A percentile compares a stretch with the other conserved stretches of the same genome.
Conservation (phyloP, 2,797 vertebrate species). For the Pogoniulus pusillus region DNA sequence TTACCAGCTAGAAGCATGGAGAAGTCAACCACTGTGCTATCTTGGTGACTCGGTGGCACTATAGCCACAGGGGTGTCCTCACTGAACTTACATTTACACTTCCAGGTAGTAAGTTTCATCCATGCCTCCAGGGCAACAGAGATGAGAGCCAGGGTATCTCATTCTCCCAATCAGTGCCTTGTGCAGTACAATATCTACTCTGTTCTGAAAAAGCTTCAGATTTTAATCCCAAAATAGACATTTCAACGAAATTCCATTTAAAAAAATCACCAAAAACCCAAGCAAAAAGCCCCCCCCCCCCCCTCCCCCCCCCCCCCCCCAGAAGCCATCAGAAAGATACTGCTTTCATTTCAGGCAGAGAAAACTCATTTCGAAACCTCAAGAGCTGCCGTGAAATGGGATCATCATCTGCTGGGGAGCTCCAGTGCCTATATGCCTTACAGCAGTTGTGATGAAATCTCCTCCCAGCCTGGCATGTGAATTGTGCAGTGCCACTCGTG, state of each 20-base stretch:
- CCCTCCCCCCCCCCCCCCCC: too few relatives aligned
- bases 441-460: neutral
- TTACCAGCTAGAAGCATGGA: neutral
- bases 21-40: neutral
- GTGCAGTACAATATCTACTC: neutral
- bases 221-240: neutral
- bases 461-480: neutral
- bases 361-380: neutral
- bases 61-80: neutral
- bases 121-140: neutral
- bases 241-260: neutral
- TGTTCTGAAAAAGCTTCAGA: neutral
- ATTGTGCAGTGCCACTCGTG: neutral
- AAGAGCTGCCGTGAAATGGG: neutral
- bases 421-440: neutral
- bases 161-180: neutral
- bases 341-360: conserved; percentile 8
- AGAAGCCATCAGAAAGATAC: neutral
- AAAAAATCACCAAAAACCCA: neutral
- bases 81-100: neutral
- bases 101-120: neutral
- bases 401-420: neutral
- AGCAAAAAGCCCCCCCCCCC: too few relatives aligned
- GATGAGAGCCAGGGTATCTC: neutral
- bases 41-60: neutral